These are phyloP conservation scores for Ceraclea dissimilis DNA, from an alignment of 2,888 invertebrate genomes.

Conservation along the genomic window DNA sequence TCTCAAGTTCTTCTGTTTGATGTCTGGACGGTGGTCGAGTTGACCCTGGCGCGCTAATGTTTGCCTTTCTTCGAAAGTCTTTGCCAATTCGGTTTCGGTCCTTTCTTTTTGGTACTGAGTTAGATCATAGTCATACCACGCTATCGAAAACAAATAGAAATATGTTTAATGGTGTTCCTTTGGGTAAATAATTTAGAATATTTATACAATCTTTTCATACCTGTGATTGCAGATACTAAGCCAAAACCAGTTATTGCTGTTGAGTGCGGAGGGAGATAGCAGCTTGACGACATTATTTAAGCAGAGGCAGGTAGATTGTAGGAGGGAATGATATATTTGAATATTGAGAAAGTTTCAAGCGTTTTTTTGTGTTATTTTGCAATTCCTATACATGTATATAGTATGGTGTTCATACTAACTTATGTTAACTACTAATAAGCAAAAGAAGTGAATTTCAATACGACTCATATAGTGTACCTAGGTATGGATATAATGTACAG, in stretches of 20 bases:
- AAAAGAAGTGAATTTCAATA: too few relatives aligned
- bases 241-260: slow-evolving; percentile 18
- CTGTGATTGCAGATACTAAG: slow-evolving; percentile 11
- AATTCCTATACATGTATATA: not conserved
- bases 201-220: slow-evolving; percentile 6
- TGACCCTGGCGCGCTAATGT: slow-evolving; percentile 59
- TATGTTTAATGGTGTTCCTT: not conserved
- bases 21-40: slow-evolving; percentile 54
- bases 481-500: too few relatives aligned
- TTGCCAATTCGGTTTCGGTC: slow-evolving; percentile 75
- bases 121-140: slow-evolving; percentile 89
- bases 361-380: slow-evolving; percentile 2
- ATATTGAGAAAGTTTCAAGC: not conserved
- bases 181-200: slow-evolving; percentile 1
- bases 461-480: too few relatives aligned
- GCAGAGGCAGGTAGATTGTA: not conserved
- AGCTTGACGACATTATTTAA: slow-evolving; percentile 5
- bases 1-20: slow-evolving; percentile 60
- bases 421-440: too few relatives aligned
- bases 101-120: slow-evolving; percentile 77
- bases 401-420: too few relatives aligned
- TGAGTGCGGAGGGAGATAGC: slow-evolving; percentile 10
- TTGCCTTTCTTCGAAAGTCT: slow-evolving; percentile 80
- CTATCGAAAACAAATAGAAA: slow-evolving; percentile 37
- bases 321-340: slow-evolving; percentile 7